Percentiles rank a stretch among this genome's conserved stretches.
phyloP scores from a whole-genome alignment of 1,140 invertebrate genomes.

The Tetramorium parvispinum region DNA sequence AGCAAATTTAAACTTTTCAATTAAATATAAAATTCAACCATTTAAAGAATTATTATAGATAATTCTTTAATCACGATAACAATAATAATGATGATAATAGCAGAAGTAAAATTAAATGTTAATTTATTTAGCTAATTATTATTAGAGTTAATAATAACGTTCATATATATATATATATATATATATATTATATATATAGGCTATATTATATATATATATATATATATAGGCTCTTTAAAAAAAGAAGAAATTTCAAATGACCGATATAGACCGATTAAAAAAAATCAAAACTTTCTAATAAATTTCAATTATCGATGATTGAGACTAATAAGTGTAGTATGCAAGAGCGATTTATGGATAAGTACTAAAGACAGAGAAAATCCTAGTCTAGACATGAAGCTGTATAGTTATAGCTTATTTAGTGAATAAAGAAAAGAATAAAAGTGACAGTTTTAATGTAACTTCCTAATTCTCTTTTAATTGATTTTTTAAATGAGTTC shows the following conservation, averaged over 20 bases:
- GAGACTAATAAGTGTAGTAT: not conserved
- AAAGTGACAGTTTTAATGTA: not conserved
- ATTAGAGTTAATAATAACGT: not conserved
- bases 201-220: no score
- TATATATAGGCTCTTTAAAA: not conserved
- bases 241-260: not conserved
- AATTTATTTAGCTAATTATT: not conserved
- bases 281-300: not conserved
- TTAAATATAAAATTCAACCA: not conserved
- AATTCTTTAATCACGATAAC: not conserved
- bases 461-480: not conserved
- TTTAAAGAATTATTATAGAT: not conserved
- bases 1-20: not conserved
- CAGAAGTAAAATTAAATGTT: not conserved
- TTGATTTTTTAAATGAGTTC: not conserved
- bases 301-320: not conserved
- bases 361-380: not conserved
- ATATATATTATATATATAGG: no score
- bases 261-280: not conserved
- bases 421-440: not conserved
- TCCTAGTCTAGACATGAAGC: not conserved
- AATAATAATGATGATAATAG: not conserved
- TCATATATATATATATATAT: not conserved
- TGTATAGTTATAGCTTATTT: not conserved
- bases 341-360: not conserved